Evolutionary conservation across 2,113 vertebrate genomes (phyloP), one percentile per base, ranked within the genome.

Genomic region (Chinchilla lanigera): DNA sequence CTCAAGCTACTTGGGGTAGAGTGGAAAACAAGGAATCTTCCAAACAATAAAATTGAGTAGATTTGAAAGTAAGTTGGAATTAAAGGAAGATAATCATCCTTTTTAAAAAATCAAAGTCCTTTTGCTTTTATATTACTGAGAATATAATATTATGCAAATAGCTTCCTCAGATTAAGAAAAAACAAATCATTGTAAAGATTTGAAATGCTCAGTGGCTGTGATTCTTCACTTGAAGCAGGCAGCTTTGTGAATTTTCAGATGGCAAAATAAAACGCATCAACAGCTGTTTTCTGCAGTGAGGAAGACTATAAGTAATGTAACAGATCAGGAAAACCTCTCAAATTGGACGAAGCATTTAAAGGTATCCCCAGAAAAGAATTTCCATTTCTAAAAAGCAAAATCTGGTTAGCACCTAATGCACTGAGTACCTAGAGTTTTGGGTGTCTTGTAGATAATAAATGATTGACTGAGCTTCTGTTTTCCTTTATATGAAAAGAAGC

Each of bases 351-450:
- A 86, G 47, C 38, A 9, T 7, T 35, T 30, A 44, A 81, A 67
- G 30, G 3, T 4, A 6, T 13, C 38, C 44, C 54, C 11, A 6
- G 71, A 17, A 50, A 61, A 65, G 19, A 7, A 12, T n/a, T 69
- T 26, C 5, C 3, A 41, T 83, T 92, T 56, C 58, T 41, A n/a
- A 58, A 8, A 20, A 58, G 80, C n/a, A 54, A 71, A 38, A 20
- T 58, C n/a, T n/a, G 54, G 38, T 1, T 9, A 44, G 52, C 67
- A 20, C 65, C 14, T 10, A 10, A 71, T 11, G 7, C 5, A 8
- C 19, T 0, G 38, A 30, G 1, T 1, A 0, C 4, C 0, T 19
- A 13, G 41, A 5, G 10, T 9, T 30, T 7, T 0, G 11, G 33
- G 8, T 4, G 44, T 20, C 20, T 50, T 41, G 0, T 26, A 28